Percentiles rank a stretch among this genome's conserved stretches.
phyloP scores from a whole-genome alignment of 1,140 invertebrate genomes.

The Yoshiicerus persimilis region DNA sequence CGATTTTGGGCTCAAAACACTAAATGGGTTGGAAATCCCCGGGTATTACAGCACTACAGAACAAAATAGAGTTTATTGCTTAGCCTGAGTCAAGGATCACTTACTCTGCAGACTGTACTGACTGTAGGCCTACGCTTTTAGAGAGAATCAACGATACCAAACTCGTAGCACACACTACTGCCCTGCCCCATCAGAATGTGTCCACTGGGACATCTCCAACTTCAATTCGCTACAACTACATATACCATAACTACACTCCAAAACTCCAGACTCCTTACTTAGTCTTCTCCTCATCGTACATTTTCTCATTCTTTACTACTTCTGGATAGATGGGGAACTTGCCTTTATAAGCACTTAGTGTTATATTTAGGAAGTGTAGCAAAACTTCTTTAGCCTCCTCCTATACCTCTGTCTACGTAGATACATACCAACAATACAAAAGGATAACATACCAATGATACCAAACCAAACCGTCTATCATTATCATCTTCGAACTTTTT shows the following conservation, averaged over 20 bases:
- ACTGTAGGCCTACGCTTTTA: neutral
- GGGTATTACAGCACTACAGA: slow-evolving; percentile 27
- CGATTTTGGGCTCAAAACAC: slow-evolving; percentile 35
- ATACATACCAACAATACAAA: neutral
- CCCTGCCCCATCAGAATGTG: slow-evolving; percentile 3
- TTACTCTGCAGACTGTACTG: neutral
- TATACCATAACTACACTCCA: neutral
- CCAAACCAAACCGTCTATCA: neutral
- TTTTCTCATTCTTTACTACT: neutral
- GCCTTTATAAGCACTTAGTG: neutral
- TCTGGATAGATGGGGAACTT: neutral
- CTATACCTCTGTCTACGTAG: neutral
- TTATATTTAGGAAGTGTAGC: neutral
- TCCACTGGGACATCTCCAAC: slow-evolving; percentile 14
- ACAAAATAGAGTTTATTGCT: slow-evolving; percentile 28
- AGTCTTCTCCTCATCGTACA: neutral
- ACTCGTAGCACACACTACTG: neutral
- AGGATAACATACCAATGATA: neutral
- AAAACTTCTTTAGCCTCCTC: neutral
- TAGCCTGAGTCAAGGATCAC: slow-evolving; percentile 35
- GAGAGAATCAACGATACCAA: neutral
- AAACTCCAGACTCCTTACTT: slow-evolving; percentile 6
- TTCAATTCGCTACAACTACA: neutral
- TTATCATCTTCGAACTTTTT: neutral
- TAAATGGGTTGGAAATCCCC: slow-evolving; percentile 38